Conservation (phyloP, 2,888 invertebrate species). For the Carcina quercana region DNA sequence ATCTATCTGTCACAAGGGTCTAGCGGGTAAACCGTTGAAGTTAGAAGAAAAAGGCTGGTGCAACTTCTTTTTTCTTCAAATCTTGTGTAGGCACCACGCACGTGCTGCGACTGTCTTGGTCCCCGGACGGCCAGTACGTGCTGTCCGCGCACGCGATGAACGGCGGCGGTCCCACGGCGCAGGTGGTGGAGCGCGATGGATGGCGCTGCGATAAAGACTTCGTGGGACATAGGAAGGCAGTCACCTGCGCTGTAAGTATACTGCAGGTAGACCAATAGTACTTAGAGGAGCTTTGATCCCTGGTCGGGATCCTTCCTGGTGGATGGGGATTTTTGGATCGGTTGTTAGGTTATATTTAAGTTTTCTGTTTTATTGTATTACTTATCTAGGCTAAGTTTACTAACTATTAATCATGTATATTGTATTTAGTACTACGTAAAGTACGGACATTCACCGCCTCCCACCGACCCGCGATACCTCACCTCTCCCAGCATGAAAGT, state of each 20-base stretch:
- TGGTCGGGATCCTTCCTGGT: neutral
- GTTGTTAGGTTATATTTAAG: neutral
- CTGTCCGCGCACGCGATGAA: constrained; percentile 99
- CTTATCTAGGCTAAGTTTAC: too few relatives aligned
- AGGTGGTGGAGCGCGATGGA: constrained; percentile 94
- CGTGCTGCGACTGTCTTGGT: constrained; percentile 95
- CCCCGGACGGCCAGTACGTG: constrained; percentile 97
- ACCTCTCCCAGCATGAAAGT: too few relatives aligned
- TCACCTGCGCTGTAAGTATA: constrained; percentile 87
- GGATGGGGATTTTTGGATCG: neutral
- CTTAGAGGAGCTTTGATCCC: neutral
- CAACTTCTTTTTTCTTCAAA: too few relatives aligned
- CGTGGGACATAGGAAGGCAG: constrained; percentile 97
- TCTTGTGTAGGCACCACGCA: constrained; percentile 93
- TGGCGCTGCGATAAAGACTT: constrained; percentile 98
- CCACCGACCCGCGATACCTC: too few relatives aligned
- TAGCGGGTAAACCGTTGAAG: too few relatives aligned
- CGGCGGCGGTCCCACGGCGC: constrained; percentile 97
- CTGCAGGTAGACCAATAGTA: neutral
- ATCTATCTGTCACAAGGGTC: too few relatives aligned
- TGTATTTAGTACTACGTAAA: too few relatives aligned
- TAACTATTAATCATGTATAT: too few relatives aligned
- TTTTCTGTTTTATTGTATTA: too few relatives aligned
- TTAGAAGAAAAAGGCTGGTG: too few relatives aligned
- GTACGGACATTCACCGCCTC: too few relatives aligned